A percentile compares a stretch with the other conserved stretches of the same genome.
Conservation (phyloP, 1,140 invertebrate genomes). For the Delia radicum region DNA sequence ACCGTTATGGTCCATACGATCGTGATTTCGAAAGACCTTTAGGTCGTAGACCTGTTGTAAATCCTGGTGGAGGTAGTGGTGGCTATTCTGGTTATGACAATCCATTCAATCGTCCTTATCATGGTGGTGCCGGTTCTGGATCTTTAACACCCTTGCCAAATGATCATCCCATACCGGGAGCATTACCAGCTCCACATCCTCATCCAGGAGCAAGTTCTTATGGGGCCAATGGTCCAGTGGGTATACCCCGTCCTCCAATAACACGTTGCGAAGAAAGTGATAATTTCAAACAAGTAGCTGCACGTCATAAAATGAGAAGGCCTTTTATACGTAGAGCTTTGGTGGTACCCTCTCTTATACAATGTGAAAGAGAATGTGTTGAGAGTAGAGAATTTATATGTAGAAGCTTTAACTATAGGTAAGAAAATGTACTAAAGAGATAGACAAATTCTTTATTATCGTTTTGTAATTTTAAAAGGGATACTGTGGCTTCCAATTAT, state of each 20-base stretch:
- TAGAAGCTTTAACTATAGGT: conserved; percentile 81
- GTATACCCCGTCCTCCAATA: conserved; percentile 44
- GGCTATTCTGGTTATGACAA: conserved; percentile 46
- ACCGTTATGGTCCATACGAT: conserved; percentile 41
- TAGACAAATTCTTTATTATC: too few relatives aligned
- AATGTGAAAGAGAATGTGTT: conserved; percentile 80
- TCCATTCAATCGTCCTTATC: conserved; percentile 39
- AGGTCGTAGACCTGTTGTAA: conserved; percentile 51
- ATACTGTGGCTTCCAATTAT: conserved; percentile 61
- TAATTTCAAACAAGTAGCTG: conserved; percentile 76
- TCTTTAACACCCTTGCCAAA: conserved; percentile 33
- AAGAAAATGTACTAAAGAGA: background rate
- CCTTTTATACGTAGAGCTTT: conserved; percentile 76
- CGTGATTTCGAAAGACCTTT: conserved; percentile 49
- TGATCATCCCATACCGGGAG: conserved; percentile 45
- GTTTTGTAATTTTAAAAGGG: conserved; percentile 45
- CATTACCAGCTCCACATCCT: conserved; percentile 37
- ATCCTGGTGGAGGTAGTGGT: conserved; percentile 44
- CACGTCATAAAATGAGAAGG: conserved; percentile 72
- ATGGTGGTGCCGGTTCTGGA: conserved; percentile 23
- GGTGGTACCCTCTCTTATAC: conserved; percentile 69
- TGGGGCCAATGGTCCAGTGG: conserved; percentile 35
- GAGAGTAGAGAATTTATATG: conserved; percentile 84
- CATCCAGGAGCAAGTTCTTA: conserved; percentile 41
- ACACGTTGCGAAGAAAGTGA: conserved; percentile 75